Evolutionary conservation across 2,113 vertebrate genomes (phyloP), one percentile per base, ranked within the genome.

Genomic region (Oncorhynchus nerka): DNA sequence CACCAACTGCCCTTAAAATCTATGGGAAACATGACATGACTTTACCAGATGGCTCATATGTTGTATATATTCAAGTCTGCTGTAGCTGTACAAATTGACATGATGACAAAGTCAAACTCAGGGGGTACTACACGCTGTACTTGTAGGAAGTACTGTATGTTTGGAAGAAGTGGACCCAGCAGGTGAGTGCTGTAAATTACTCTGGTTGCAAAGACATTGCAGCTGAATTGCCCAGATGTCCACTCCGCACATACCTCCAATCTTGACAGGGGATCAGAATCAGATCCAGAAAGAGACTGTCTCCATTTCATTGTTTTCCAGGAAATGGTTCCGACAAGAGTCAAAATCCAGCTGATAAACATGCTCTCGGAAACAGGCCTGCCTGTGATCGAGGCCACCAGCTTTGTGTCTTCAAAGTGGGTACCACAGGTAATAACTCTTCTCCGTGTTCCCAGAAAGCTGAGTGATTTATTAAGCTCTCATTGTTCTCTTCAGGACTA

Each of bases 341-440:
- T 87, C 67, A 98, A 98, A 95, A 95, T 97, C 86, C 94, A 96
- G 89, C 93, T 99, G 84, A 96, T 97, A 87, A 93, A 97, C 88
- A 93, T 88, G 86, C 96, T 99, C 78, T 98, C 97, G 70, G 93
- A 92, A 91, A 95, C 96, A 77, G 96, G 96, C 75, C 89, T 98
- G 79, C 74, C 95, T 84, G 95, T 94, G 80, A 95, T 98, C 75
- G 97, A 98, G 92, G 96, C 94, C 73, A 99, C 97, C 81, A 97
- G 97, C 87, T 99, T 99, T 81, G 97, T 99, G 79, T 98, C 96
- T 82, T 95, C 96, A 91, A 96, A 93, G 92, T 97, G 97, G 97
- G 95, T 98, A 32, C 96, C 96, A 22, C 97, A 98, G 96, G 97
- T 99, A 96, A 83, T 94, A 85, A 81, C 67, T 82, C 77, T 70